Percentiles rank a stretch among this genome's conserved stretches.
These are phyloP conservation scores for Matsumurasca onukii DNA, from an alignment of 1,140 invertebrate genomes.

Conservation along the genomic window DNA sequence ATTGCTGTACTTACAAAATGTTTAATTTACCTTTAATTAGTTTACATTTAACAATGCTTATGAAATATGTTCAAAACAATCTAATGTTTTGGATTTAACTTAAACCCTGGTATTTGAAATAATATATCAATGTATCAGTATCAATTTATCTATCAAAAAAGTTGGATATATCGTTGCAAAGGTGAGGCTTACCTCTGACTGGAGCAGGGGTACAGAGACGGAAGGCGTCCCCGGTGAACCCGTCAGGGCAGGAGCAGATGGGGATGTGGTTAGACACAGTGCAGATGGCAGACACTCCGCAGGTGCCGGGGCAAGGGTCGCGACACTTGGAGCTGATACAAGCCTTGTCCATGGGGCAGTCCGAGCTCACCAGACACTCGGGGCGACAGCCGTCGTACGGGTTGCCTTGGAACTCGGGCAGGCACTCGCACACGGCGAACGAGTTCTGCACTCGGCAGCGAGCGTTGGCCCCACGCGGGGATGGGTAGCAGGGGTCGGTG, in stretches of 20 bases:
- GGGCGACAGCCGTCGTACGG: constrained; percentile 73
- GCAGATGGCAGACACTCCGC: constrained; percentile 62
- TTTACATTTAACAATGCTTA: too few species aligned
- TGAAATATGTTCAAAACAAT: too few species aligned
- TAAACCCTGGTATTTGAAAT: too few species aligned
- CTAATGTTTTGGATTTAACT: too few species aligned
- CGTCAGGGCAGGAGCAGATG: constrained; percentile 67
- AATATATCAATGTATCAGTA: too few species aligned
- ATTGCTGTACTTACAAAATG: too few species aligned
- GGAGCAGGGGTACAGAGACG: constrained; percentile 51
- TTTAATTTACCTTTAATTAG: too few species aligned
- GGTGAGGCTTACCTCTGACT: constrained; percentile 46
- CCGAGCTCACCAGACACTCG: constrained; percentile 76
- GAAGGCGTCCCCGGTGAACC: constrained; percentile 61
- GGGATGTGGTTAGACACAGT: constrained; percentile 68
- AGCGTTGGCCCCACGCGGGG: constrained; percentile 70
- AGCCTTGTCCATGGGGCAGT: constrained; percentile 74
- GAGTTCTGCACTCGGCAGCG: constrained; percentile 57
- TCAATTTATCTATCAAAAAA: too few species aligned
- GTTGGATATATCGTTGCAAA: too few species aligned
- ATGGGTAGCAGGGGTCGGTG: constrained; percentile 60
- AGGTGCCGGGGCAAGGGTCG: constrained; percentile 77
- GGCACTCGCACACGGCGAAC: constrained; percentile 64
- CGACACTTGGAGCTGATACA: constrained; percentile 77
- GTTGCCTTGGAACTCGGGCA: constrained; percentile 75